Evolutionary conservation across 2,888 invertebrate genomes (phyloP), one percentile per base, ranked within the genome.

Genomic region (Xestia ashworthii): DNA sequence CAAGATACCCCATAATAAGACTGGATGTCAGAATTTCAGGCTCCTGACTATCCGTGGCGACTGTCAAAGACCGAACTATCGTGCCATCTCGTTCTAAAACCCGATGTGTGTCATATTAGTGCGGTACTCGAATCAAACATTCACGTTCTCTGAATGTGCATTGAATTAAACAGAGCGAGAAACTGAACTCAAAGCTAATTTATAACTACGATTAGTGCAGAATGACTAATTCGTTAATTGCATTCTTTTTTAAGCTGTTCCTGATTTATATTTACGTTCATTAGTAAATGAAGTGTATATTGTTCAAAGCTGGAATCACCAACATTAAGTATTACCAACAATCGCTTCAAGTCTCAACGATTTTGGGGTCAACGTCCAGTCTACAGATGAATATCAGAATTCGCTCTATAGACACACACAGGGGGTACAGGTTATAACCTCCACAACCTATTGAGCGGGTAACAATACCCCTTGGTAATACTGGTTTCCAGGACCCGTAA

Each of bases 111-210:
- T 25, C 14, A 22, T 41, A 65, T 48, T 22, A 64, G 53, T 41
- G 48, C 14, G 60, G 46, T 64, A 67, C 68, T 73, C n/a, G 38
- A 68, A 71, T 75, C 64, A 67, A n/a, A 67, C 64, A 72, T 83
- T 67, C 55, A 68, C 73, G 70, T 71, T 44, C 44, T 69, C 41
- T 44, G 60, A 72, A 71, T 81, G 76, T 71, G 75, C 76, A 73
- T 65, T 76, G 78, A 82, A 80, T 77, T 87, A 87, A 85, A 72
- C 85, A 85, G 87, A 87, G 78, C 85, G 81, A 74, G 66, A 76
- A 78, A 84, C 73, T 72, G 41, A 22, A 32, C 46, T 80, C 69
- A 16, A n/a, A 44, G 68, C 19, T 66, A 71, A 81, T 76, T 76
- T 77, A 77, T 74, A 48, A 69, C 65, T 55, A 25, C 58, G 66